phyloP scores from a whole-genome alignment of 2,888 invertebrate species.

The Platycnemis pennipes region DNA sequence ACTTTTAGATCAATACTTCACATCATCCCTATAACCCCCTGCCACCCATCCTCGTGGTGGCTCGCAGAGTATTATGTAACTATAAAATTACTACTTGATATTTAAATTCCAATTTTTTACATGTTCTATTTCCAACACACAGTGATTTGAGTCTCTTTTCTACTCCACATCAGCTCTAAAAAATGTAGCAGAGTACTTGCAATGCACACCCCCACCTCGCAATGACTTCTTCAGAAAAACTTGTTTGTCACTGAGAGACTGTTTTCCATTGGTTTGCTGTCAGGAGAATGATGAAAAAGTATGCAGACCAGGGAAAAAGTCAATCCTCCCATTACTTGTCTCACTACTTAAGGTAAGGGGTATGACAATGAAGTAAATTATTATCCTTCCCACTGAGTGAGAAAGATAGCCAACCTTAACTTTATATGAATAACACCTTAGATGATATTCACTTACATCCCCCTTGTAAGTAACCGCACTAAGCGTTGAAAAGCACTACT shows the following conservation, averaged over 20 bases:
- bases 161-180: constrained; percentile 79
- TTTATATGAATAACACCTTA: too few relatives aligned
- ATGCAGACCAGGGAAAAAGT: constrained; percentile 88
- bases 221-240: constrained; percentile 86
- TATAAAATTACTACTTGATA: too few relatives aligned
- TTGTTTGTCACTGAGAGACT: constrained; percentile 87
- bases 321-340: constrained; percentile 85
- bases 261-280: constrained; percentile 90
- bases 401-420: too few relatives aligned
- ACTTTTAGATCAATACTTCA: too few relatives aligned
- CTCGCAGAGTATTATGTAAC: too few relatives aligned
- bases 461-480: too few relatives aligned
- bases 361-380: too few relatives aligned
- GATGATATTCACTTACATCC: too few relatives aligned
- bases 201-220: constrained; percentile 86
- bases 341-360: constrained; percentile 82
- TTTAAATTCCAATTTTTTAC: background rate
- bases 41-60: too few relatives aligned
- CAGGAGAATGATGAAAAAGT: constrained; percentile 87
- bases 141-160: constrained; percentile 73
- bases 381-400: background rate
- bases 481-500: too few relatives aligned
- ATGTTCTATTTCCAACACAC: background rate
- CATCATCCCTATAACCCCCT: too few relatives aligned
- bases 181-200: constrained; percentile 82